These are phyloP conservation scores for Melieria picta DNA, from an alignment of 2,888 invertebrate genomes.

Conservation along the genomic window DNA sequence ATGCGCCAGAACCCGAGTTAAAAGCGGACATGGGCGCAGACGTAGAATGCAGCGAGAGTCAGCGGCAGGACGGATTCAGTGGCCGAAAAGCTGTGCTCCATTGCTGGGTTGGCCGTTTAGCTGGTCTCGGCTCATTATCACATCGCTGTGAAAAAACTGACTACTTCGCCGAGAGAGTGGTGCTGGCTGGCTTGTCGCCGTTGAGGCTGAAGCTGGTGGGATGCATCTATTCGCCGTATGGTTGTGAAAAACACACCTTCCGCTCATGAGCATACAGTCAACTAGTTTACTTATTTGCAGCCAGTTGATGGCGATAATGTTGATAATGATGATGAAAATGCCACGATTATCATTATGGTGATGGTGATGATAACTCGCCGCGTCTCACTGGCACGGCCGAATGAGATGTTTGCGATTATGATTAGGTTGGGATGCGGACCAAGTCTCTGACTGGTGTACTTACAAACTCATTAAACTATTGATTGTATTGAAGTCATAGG, in stretches of 20 bases:
- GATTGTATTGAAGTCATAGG: too few species aligned
- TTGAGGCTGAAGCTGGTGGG: not conserved
- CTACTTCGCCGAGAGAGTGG: not conserved
- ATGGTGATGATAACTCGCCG: slow-evolving; percentile 7
- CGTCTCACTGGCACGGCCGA: not conserved
- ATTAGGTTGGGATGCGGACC: not conserved
- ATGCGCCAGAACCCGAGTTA: not conserved
- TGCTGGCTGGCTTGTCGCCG: not conserved
- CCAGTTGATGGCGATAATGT: slow-evolving; percentile 15
- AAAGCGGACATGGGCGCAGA: not conserved
- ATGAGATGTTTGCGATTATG: slow-evolving; percentile 1
- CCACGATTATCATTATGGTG: not conserved
- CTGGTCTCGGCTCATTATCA: too few species aligned
- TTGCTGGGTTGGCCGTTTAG: too few species aligned
- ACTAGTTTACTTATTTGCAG: not conserved
- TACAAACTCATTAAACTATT: too few species aligned
- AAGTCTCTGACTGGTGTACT: not conserved
- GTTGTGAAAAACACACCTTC: slow-evolving; percentile 24
- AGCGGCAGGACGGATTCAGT: slow-evolving; percentile 6
- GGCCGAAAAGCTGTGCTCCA: too few species aligned
- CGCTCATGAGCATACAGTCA: not conserved
- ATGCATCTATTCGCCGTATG: slow-evolving; percentile 13
- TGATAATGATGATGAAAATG: slow-evolving; percentile 12
- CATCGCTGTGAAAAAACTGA: too few species aligned
- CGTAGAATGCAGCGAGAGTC: slow-evolving; percentile 1